phyloP scores from a whole-genome alignment of 2,888 invertebrate genomes.

The Nomada fucata region DNA sequence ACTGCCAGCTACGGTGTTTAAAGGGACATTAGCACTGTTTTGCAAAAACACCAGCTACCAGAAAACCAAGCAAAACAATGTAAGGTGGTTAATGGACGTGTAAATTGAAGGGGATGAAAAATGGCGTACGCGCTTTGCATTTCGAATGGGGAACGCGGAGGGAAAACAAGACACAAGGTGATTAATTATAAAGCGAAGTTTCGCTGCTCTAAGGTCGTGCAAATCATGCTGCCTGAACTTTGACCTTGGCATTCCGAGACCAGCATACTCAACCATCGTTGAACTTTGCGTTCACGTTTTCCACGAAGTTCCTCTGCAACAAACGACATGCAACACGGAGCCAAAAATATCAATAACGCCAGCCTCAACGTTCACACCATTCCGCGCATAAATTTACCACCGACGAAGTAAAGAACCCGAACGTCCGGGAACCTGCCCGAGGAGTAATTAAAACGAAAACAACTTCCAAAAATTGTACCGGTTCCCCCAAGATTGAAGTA shows the following conservation, averaged over 20 bases:
- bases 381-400: neutral
- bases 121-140: conserved; percentile 42
- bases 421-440: neutral
- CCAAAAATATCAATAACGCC: neutral
- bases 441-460: no score
- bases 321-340: neutral
- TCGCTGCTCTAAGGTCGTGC: conserved; percentile 28
- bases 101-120: conserved; percentile 49
- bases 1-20: neutral
- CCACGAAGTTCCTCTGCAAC: neutral
- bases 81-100: conserved; percentile 28
- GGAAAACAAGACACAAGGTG: conserved; percentile 29
- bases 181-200: conserved; percentile 56
- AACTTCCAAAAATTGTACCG: no score
- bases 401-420: no score
- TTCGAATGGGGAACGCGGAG: conserved; percentile 8
- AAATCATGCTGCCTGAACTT: conserved; percentile 50
- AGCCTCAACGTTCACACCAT: neutral
- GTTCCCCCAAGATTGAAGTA: no score
- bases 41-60: neutral
- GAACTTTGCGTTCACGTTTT: conserved; percentile 11
- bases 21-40: conserved; percentile 9
- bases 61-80: conserved; percentile 14
- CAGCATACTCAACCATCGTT: neutral
- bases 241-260: conserved; percentile 57